Evolutionary conservation across 2,113 vertebrate species (phyloP).

Genomic region (Balaeniceps rex): DNA sequence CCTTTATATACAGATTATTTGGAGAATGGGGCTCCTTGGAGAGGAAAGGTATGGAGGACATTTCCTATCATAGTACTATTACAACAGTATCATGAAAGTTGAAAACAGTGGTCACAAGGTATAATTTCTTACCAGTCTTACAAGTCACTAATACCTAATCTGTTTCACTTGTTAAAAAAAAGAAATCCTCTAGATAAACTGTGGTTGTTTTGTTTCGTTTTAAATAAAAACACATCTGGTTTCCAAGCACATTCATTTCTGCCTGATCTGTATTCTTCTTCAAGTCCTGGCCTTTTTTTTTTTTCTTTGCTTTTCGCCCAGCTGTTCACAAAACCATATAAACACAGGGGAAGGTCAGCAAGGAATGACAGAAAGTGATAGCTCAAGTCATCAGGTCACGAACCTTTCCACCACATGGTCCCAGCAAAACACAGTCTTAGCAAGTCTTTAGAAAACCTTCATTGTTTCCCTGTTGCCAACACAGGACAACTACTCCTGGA

Average conservation of each 20-base stretch:
- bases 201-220: not conserved
- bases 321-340: not conserved
- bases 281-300: not conserved
- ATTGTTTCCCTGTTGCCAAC: not conserved
- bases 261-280: not conserved
- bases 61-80: not conserved
- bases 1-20: not conserved
- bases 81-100: not conserved
- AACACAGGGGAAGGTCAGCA: not conserved
- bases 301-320: not conserved
- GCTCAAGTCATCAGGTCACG: not conserved
- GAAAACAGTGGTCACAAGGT: not conserved
- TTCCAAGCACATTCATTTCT: not conserved
- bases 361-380: not conserved
- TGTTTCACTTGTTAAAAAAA: not conserved
- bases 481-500: not conserved
- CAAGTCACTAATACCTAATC: not conserved
- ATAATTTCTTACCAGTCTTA: not conserved
- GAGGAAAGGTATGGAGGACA: not conserved
- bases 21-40: not conserved
- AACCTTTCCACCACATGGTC: not conserved
- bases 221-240: not conserved
- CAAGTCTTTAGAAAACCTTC: not conserved
- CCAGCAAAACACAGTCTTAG: not conserved
- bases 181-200: not conserved